phyloP scores from a whole-genome alignment of 1,140 invertebrate species.

The Drosophila orena region DNA sequence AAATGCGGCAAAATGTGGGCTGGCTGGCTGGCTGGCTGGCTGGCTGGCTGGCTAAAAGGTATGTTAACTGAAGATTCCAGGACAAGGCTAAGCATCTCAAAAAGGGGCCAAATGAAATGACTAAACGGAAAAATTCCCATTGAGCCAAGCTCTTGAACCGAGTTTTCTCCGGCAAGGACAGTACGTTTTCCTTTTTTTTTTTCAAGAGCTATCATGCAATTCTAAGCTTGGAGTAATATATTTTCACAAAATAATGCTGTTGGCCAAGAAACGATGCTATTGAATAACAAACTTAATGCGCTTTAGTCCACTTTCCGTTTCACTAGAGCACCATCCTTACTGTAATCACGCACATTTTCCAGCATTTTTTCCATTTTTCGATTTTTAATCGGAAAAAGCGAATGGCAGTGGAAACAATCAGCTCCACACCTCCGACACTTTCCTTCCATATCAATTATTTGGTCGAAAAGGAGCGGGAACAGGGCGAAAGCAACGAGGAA shows the following conservation, averaged over 20 bases:
- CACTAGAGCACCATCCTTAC: background rate
- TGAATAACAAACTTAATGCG: background rate
- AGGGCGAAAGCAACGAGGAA: background rate
- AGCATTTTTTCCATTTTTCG: constrained; percentile 25
- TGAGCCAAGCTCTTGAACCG: constrained; percentile 2
- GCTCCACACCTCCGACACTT: constrained; percentile 2
- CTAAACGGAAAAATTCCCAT: constrained; percentile 38
- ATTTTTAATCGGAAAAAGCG: constrained; percentile 24
- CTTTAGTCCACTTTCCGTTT: background rate
- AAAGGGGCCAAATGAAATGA: constrained; percentile 28
- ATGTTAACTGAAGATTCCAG: constrained; percentile 3
- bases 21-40: background rate
- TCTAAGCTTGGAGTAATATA: background rate
- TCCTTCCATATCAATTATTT: constrained; percentile 65
- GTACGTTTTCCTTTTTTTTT: background rate
- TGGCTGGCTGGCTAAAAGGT: background rate
- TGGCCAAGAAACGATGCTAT: too few species aligned
- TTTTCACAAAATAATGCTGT: too few species aligned
- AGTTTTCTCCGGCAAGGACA: constrained; percentile 19
- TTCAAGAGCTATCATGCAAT: background rate
- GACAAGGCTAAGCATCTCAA: constrained; percentile 24
- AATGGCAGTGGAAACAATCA: constrained; percentile 29
- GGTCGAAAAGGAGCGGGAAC: background rate
- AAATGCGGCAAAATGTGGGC: background rate
- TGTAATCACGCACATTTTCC: background rate